Conservation (phyloP, 2,113 vertebrate species). For the Typhlomys cinereus region DNA sequence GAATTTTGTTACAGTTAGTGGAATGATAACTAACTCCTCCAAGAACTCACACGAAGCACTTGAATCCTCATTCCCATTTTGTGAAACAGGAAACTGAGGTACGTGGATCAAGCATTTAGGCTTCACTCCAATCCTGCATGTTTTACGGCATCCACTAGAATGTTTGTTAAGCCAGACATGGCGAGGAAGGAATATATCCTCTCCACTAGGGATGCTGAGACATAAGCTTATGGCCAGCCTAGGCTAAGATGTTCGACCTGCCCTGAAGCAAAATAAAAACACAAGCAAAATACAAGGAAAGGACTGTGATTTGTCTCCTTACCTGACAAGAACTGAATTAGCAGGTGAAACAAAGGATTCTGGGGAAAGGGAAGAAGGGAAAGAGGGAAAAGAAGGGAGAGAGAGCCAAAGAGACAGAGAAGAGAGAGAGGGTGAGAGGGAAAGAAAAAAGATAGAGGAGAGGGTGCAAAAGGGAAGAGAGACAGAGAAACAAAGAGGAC, state of each 20-base stretch:
- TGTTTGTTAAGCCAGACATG: background rate
- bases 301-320: too few species aligned
- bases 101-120: background rate
- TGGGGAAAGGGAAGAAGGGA: background rate
- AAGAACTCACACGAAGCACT: background rate
- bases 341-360: background rate
- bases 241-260: background rate
- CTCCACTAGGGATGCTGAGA: background rate
- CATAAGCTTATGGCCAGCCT: background rate
- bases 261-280: background rate
- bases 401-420: too few species aligned
- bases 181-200: background rate
- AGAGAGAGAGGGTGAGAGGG: background rate
- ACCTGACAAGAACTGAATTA: background rate
- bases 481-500: fast-evolving
- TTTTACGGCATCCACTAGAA: fast-evolving
- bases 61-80: background rate
- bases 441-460: background rate
- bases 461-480: too few species aligned
- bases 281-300: background rate
- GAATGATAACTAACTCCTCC: background rate
- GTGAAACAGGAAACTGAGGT: background rate
- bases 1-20: background rate
- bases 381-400: background rate
- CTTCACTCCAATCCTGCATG: background rate